These are phyloP conservation scores for Megaleporinus macrocephalus DNA, from an alignment of 2,113 vertebrate species.

Conservation along the genomic window DNA sequence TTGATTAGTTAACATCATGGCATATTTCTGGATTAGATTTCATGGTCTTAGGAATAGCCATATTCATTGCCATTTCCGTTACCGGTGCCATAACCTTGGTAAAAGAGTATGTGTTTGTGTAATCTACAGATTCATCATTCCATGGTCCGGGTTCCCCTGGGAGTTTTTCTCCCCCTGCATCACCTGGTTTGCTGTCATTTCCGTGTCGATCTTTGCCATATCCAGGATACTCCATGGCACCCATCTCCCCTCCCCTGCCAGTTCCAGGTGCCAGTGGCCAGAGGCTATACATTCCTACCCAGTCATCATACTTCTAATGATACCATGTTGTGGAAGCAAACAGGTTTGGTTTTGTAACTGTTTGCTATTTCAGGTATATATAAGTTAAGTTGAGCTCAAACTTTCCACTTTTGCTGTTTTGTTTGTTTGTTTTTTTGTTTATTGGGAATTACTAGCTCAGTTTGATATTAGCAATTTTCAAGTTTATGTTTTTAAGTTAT, in stretches of 20 bases:
- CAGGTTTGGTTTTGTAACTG: background rate
- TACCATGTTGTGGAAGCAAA: background rate
- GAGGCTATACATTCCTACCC: slow-evolving; percentile 41
- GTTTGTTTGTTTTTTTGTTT: background rate
- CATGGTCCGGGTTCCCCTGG: slow-evolving; percentile 42
- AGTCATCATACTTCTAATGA: slow-evolving; percentile 42
- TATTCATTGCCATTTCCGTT: no score
- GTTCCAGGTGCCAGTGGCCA: slow-evolving; percentile 35
- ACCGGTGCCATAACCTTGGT: no score
- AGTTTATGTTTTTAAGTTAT: background rate
- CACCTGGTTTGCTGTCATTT: slow-evolving; percentile 52
- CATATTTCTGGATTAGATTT: no score
- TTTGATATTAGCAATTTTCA: background rate
- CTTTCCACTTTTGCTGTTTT: background rate
- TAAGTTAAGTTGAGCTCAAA: background rate
- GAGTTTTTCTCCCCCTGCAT: slow-evolving; percentile 47
- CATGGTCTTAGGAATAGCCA: no score
- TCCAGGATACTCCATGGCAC: slow-evolving; percentile 45
- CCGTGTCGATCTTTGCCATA: slow-evolving; percentile 48
- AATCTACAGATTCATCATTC: slow-evolving; percentile 44
- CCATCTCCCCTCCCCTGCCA: slow-evolving; percentile 51
- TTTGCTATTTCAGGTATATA: background rate
- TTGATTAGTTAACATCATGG: no score
- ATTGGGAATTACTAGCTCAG: background rate
- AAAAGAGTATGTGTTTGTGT: background rate